phyloP scores from a whole-genome alignment of 2,888 invertebrate genomes.

The Cistogaster globosa region DNA sequence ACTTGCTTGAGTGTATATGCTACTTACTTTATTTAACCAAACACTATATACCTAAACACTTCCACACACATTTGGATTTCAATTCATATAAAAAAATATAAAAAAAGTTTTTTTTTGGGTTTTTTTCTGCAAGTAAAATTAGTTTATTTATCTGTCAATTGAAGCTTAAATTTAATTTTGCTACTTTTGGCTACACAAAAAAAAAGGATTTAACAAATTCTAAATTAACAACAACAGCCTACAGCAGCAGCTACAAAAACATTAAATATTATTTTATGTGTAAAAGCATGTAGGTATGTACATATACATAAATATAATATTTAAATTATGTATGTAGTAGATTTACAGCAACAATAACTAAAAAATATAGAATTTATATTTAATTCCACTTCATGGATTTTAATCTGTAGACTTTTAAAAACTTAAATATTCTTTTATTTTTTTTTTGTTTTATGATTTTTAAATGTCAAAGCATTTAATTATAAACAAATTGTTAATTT shows the following conservation, averaged over 20 bases:
- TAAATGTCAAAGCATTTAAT: no score
- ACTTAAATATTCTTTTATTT: background rate
- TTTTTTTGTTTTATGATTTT: background rate
- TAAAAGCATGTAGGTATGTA: background rate
- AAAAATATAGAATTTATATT: constrained; percentile 32
- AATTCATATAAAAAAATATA: no score
- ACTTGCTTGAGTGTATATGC: no score
- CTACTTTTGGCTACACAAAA: constrained; percentile 49
- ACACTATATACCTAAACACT: no score
- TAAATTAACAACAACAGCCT: constrained; percentile 7
- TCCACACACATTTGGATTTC: no score
- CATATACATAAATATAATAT: no score
- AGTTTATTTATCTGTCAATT: constrained; percentile 61
- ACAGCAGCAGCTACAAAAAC: constrained; percentile 14
- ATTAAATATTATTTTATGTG: constrained; percentile 14
- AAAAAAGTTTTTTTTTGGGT: no score
- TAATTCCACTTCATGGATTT: constrained; percentile 54
- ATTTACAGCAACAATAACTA: constrained; percentile 23
- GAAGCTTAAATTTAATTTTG: constrained; percentile 61
- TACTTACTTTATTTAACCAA: no score
- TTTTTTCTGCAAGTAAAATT: background rate
- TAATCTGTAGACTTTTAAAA: constrained; percentile 39
- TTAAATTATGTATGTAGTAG: background rate
- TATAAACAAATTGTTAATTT: no score
- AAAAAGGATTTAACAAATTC: constrained; percentile 41